Percentiles rank a stretch among this genome's conserved stretches.
Evolutionary conservation across 2,797 vertebrate genomes (phyloP).

Genomic region (Trematomus bernacchii): DNA sequence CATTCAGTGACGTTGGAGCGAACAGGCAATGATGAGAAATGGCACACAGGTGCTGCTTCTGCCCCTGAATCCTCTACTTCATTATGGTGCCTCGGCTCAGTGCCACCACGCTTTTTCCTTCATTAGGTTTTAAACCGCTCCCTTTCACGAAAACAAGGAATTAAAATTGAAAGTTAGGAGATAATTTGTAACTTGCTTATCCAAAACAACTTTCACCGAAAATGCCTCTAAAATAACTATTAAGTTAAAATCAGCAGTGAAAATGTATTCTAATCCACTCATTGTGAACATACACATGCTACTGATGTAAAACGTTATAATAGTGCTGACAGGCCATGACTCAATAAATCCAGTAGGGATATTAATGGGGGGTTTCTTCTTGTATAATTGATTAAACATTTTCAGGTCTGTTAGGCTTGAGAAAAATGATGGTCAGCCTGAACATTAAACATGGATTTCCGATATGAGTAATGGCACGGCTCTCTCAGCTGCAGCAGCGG

Average conservation of each 20-base stretch:
- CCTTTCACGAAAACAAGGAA: conserved; percentile 29
- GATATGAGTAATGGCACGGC: conserved; percentile 67
- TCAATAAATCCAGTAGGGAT: conserved; percentile 59
- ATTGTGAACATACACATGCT: conserved; percentile 11
- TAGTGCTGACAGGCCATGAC: conserved; percentile 52
- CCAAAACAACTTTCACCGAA: conserved; percentile 11
- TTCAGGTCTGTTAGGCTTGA: conserved; percentile 71
- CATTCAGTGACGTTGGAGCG: conserved; percentile 59
- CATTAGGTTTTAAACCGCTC: conserved; percentile 51
- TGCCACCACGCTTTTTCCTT: conserved; percentile 16
- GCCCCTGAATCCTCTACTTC: conserved; percentile 58
- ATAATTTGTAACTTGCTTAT: conserved; percentile 7
- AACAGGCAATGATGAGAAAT: conserved; percentile 80
- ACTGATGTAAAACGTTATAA: conserved; percentile 51
- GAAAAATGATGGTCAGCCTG: conserved; percentile 67
- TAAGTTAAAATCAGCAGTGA: conserved; percentile 3
- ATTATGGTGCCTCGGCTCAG: conserved; percentile 48
- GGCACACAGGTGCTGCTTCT: conserved; percentile 78
- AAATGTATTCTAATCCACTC: conserved; percentile 10
- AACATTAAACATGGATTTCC: conserved; percentile 80
- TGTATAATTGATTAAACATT: conserved; percentile 80
- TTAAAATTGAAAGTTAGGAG: conserved; percentile 29
- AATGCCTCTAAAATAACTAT: conserved; percentile 5
- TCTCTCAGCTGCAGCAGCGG: conserved; percentile 25
- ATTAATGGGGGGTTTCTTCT: conserved; percentile 65